Evolutionary conservation across 2,888 invertebrate genomes (phyloP), one percentile per base, ranked within the genome.

Genomic region (Hypena proboscidalis): DNA sequence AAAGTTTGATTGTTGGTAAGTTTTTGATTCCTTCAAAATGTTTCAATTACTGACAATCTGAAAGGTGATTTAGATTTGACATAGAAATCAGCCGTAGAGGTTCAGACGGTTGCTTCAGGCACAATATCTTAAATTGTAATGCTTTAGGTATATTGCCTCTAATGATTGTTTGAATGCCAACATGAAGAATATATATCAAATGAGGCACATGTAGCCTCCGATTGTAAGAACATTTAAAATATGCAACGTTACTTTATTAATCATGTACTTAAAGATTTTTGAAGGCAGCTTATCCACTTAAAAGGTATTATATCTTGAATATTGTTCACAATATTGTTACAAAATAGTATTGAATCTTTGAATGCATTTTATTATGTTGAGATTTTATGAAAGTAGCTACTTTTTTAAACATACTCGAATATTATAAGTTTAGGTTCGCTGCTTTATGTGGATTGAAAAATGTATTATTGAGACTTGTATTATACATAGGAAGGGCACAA

Each of bases 191-290:
- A 40, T 52, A 34, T 49, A 7, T 39, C 26, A 29, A 34, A 33
- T 38, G 27, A 27, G 47, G 49, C 34, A 39, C 9, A 23, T 42
- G 19, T 37, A 41, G 41, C 38, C 48, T 43, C 33, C 30, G 44
- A 53, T 38, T 48, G 41, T 47, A 40, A 42, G 42, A 53, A 37
- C 41, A 41, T 52, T 47, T 47, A 43, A 35, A 38, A 34, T 29
- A 48, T 33, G 39, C 57, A 31, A 26, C 42, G 39, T 50, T 52
- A 55, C 55, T 67, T 68, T 47, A 41, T 47, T 64, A 51, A 58
- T 49, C 42, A 39, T 58, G 70, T 78, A 63, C 59, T 57, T 63
- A 54, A 59, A 35, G n/a, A 2, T 30, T 21, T 40, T 40, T n/a
- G 21, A 11, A 14, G 49, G n/a, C 34, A 14, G 14, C 47, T 34